Evolutionary conservation across 2,113 vertebrate species (phyloP).

Genomic region (Phalacrocorax brasilianus): DNA sequence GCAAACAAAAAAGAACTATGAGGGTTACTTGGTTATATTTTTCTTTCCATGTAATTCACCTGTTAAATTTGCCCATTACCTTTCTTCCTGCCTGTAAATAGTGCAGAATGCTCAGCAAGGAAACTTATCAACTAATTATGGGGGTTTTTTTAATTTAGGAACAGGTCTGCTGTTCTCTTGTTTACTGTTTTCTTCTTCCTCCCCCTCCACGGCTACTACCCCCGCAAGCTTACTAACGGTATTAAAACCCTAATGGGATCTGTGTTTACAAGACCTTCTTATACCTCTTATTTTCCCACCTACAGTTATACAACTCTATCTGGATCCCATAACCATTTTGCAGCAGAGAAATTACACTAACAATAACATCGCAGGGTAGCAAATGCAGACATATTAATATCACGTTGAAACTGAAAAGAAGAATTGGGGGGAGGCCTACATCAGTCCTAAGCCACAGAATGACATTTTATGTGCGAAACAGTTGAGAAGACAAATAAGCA

Average conservation of each 20-base stretch:
- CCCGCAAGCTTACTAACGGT: not conserved
- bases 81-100: not conserved
- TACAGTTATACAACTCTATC: not conserved
- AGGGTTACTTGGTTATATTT: not conserved
- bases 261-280: not conserved
- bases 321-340: not conserved
- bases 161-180: not conserved
- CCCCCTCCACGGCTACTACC: not conserved
- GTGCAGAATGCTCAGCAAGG: not conserved
- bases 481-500: not conserved
- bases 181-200: not conserved
- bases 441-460: conserved; percentile 13
- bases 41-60: not conserved
- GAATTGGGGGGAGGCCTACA: not conserved
- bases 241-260: conserved; percentile 10
- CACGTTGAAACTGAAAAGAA: not conserved
- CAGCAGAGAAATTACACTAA: not conserved
- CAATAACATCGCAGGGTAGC: not conserved
- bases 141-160: not conserved
- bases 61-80: not conserved
- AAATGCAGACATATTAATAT: not conserved
- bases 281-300: not conserved
- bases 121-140: not conserved
- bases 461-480: conserved; percentile 20
- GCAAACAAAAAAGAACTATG: not conserved